Evolutionary conservation across 2,888 invertebrate genomes (phyloP), one percentile per base, ranked within the genome.

Genomic region (Ptilodon capucinus): DNA sequence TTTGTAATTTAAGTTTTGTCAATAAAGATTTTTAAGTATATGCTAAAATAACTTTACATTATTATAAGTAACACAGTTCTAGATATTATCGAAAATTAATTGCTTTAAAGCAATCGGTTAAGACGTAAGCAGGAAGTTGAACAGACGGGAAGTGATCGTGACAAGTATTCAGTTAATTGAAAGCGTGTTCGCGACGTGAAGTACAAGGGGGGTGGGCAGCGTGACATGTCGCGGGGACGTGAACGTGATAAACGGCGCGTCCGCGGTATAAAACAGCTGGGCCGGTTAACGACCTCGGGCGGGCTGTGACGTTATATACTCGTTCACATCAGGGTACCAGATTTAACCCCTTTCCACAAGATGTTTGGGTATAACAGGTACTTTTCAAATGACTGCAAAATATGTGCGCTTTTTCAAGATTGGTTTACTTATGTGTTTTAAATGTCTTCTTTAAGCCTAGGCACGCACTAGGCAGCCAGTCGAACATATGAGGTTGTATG

Each of bases 231-330:
- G 14, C 14, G 32, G 2, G 5, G 7, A 14, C 14, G 14, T 8
- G 14, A 14, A 58, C 55, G 47, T 48, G 45, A 60, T 28, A 41
- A 42, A 45, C 39, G 23, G 36, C 40, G 40, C 43, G 18, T 46
- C 40, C 38, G 42, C 45, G 42, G 40, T 44, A 17, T 38, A 57
- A 47, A 41, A 49, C 49, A 43, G 32, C 40, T 23, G 43, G 34
- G 9, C 18, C 46, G 60, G 55, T 49, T 41, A 49, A 41, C 23
- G 55, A 59, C 49, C 60, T 39, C 55, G 30, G n/a, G 23, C 28
- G 25, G 19, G 39, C 8, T 40, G 54, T 47, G 44, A 46, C 46
- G 38, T 57, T 40, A 36, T 9, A 11, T 30, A n/a, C n/a, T 17
- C 16, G 21, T 30, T 40, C 23, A 0, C 14, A 43, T 23, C 40